These are phyloP conservation scores for Bagarius yarrelli DNA, from an alignment of 2,113 vertebrate genomes.

Conservation along the genomic window DNA sequence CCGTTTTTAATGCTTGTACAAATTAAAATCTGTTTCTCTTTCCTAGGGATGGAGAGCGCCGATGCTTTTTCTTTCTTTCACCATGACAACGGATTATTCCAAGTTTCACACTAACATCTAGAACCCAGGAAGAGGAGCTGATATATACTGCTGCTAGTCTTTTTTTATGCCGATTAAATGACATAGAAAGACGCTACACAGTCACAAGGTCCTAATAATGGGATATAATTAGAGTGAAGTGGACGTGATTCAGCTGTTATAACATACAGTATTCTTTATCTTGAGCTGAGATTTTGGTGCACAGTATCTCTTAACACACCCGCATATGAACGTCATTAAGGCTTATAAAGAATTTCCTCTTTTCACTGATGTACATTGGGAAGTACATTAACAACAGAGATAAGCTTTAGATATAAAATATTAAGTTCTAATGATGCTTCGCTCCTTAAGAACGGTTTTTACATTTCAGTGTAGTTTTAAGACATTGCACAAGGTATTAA, in stretches of 20 bases:
- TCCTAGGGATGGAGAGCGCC: background rate
- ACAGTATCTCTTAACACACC: conserved; percentile 51
- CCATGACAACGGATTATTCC: background rate
- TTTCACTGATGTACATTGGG: background rate
- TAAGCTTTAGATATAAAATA: background rate
- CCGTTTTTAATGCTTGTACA: background rate
- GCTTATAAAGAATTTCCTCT: background rate
- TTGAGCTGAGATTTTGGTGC: conserved; percentile 7
- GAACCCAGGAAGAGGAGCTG: background rate
- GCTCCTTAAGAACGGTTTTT: conserved; percentile 11
- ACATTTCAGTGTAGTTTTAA: background rate
- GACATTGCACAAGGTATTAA: background rate
- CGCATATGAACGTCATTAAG: conserved; percentile 64
- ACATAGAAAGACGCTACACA: conserved; percentile 18
- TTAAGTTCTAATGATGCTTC: conserved; percentile 13
- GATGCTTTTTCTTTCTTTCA: background rate
- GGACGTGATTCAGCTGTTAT: background rate
- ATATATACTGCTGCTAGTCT: conserved; percentile 2
- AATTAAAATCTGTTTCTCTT: background rate
- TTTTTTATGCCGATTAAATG: background rate
- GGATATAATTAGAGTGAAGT: background rate
- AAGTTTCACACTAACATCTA: background rate
- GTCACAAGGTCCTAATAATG: background rate
- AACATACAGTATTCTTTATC: conserved; percentile 4
- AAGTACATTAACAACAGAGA: background rate